Conservation (phyloP, 2,113 vertebrate genomes). For the Ptychochromis oligacanthus region DNA sequence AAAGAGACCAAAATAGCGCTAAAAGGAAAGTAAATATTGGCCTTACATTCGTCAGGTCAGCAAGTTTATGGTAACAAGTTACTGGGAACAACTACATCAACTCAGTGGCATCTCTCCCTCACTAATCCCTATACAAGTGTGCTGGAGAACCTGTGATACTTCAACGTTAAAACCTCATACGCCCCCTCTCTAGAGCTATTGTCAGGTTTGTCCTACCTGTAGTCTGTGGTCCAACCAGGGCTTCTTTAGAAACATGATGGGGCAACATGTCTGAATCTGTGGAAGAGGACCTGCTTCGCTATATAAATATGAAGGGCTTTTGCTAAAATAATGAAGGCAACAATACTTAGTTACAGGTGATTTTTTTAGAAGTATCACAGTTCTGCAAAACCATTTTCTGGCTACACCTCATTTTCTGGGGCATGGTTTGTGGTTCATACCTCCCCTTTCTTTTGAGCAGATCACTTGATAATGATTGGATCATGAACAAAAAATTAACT, state of each 20-base stretch:
- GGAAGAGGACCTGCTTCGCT: not conserved
- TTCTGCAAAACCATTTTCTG: rapidly evolving
- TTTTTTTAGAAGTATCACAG: not conserved
- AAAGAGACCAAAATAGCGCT: rapidly evolving
- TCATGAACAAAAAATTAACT: too few species aligned
- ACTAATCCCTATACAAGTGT: not conserved
- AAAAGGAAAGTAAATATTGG: rapidly evolving
- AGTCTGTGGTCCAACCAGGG: not conserved
- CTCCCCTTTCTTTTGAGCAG: rapidly evolving
- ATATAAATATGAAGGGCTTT: not conserved
- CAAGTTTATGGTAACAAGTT: not conserved
- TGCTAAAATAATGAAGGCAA: not conserved
- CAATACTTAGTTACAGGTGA: not conserved
- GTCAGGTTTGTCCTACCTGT: rapidly evolving
- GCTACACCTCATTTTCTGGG: rapidly evolving
- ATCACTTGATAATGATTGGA: not conserved
- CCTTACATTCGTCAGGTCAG: not conserved
- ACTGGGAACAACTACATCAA: not conserved
- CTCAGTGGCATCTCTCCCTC: rapidly evolving
- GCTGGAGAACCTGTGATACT: too few species aligned
- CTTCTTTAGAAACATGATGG: not conserved
- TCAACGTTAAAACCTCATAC: too few species aligned
- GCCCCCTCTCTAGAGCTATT: too few species aligned
- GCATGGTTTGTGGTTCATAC: not conserved
- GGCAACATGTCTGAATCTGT: not conserved